Conservation (phyloP, 1,140 invertebrate genomes). For the Lucilia sericata region DNA sequence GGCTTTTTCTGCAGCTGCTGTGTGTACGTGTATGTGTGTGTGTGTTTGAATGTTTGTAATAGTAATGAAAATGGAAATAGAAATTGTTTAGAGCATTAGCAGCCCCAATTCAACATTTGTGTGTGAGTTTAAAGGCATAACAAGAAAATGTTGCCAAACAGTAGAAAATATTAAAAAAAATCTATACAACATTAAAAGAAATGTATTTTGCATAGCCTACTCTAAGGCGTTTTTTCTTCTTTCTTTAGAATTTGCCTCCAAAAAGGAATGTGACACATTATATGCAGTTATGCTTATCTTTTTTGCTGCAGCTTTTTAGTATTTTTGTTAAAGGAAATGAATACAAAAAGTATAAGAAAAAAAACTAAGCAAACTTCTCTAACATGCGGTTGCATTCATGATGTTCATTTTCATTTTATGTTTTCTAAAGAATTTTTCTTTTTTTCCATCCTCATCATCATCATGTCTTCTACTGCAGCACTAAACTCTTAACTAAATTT, state of each 20-base stretch:
- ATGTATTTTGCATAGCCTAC: background rate
- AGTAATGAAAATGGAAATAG: conserved; percentile 43
- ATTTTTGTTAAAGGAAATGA: background rate
- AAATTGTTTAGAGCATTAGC: conserved; percentile 41
- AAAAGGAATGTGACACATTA: conserved; percentile 40
- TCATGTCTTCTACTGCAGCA: background rate
- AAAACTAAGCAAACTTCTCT: background rate
- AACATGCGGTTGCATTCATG: conserved; percentile 39
- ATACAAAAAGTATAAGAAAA: too few species aligned
- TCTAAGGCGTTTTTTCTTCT: background rate
- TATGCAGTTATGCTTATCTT: conserved; percentile 40
- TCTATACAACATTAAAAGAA: conserved; percentile 3
- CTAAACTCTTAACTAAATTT: background rate
- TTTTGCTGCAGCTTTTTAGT: background rate
- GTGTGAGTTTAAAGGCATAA: background rate
- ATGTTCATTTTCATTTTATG: conserved; percentile 33
- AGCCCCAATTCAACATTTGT: background rate
- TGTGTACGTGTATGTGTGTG: background rate
- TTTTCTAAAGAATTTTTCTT: conserved; percentile 18
- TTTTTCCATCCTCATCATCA: background rate
- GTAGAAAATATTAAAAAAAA: too few species aligned
- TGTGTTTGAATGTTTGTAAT: background rate
- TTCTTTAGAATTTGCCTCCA: background rate
- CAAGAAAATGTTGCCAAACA: background rate
- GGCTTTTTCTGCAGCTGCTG: background rate